Evolutionary conservation across 2,113 vertebrate species (phyloP), one percentile per base, ranked within the genome.

Genomic region (Dasyprocta punctata): DNA sequence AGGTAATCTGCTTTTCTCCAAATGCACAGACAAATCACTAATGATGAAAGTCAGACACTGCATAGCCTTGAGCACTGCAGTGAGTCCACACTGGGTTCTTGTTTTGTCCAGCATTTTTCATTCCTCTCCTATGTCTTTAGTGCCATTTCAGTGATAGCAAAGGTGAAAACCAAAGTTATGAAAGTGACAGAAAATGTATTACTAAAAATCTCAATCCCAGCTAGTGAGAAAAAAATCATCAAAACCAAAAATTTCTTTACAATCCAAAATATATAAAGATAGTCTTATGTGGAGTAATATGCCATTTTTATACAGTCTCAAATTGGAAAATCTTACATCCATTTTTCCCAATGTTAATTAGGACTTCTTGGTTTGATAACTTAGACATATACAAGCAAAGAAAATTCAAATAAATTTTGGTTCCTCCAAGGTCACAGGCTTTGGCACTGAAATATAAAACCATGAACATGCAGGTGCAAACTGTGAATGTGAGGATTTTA

Each of bases 81-180:
- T 3, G 49, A 36, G 33, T 1, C 11, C 38, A 58, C 56, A n/a
- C 7, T 60, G 22, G 77, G 33, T 30, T 30, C 3, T 60, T 80
- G 36, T 12, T 1, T 49, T 0, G 7, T 17, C 44, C 26, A 30
- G 13, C 26, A 3, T 3, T 16, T 17, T 3, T 1, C 0, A 8
- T 4, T 13, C 47, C 52, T 38, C 1, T 49, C 75, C 30, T 1
- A 96, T 2, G 2, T 87, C 7, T 67, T 86, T 20, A n/a, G 4
- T 20, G 16, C 6, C 85, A 3, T 22, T 60, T 86, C 33, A 73
- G 7, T 49, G 20, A 47, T 44, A 83, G 19, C 3, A 86, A 11
- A 88, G 8, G 14, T 38, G 0, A 91, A 88, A 38, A 1, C 6
- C n/a, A 75, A 90, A 41, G 14, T 30, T 56, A 61, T 24, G n/a